phyloP scores from a whole-genome alignment of 2,888 invertebrate genomes.

The Leptinotarsa haldemani region DNA sequence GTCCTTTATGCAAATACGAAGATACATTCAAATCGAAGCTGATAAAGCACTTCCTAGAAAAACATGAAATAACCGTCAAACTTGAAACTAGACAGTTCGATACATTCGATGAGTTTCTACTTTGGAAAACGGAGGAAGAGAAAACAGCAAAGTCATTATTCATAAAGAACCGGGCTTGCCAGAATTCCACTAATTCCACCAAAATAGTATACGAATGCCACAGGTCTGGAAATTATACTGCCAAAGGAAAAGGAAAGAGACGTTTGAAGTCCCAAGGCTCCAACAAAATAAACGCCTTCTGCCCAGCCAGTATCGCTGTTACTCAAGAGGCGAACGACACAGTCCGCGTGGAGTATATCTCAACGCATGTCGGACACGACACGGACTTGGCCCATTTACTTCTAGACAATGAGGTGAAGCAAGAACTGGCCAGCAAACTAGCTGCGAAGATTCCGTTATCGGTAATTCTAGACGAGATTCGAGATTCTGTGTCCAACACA shows the following conservation, averaged over 20 bases:
- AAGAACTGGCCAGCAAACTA: constrained; percentile 36
- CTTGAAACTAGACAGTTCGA: background rate
- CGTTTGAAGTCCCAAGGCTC: constrained; percentile 37
- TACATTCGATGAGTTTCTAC: background rate
- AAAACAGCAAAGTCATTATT: constrained; percentile 11
- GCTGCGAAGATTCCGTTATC: constrained; percentile 34
- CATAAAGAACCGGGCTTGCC: background rate
- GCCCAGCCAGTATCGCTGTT: constrained; percentile 29
- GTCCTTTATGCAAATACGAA: constrained; percentile 17
- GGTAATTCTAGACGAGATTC: constrained; percentile 32
- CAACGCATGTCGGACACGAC: constrained; percentile 31
- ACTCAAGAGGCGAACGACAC: background rate
- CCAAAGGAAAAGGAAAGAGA: constrained; percentile 31
- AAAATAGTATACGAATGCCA: constrained; percentile 32
- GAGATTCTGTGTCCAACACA: constrained; percentile 6
- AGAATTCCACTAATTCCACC: background rate
- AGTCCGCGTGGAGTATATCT: constrained; percentile 13
- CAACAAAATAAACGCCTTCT: constrained; percentile 38
- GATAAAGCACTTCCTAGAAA: constrained; percentile 3
- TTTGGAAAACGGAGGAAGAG: constrained; percentile 23
- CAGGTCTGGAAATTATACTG: constrained; percentile 34
- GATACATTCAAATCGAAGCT: constrained; percentile 5
- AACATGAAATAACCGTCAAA: constrained; percentile 11
- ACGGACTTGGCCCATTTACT: constrained; percentile 31
- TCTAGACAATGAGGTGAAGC: constrained; percentile 28